Conservation (phyloP, 2,888 invertebrate genomes). For the Harpalus rubripes region DNA sequence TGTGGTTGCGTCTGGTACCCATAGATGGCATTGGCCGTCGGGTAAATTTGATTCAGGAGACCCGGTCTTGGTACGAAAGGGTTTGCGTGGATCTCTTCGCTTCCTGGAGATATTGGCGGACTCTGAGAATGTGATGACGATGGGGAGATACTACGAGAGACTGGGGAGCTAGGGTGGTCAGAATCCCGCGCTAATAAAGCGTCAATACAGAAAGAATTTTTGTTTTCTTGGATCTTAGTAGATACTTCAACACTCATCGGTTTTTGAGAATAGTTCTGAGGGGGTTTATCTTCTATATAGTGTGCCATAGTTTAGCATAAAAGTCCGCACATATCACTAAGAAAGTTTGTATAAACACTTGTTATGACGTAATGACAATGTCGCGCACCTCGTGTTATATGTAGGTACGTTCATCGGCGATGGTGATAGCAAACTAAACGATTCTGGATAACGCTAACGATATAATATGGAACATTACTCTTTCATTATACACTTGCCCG, state of each 20-base stretch:
- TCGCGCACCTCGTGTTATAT: not conserved
- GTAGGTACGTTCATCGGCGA: conserved; percentile 71
- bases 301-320: conserved; percentile 49
- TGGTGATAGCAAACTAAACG: conserved; percentile 77
- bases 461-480: conserved; percentile 78
- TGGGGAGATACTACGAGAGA: conserved; percentile 76
- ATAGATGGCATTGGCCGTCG: conserved; percentile 73
- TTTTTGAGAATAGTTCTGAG: conserved; percentile 68
- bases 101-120: conserved; percentile 92
- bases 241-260: conserved; percentile 74
- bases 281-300: conserved; percentile 61
- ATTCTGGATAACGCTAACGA: conserved; percentile 78
- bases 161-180: conserved; percentile 73
- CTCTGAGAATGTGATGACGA: conserved; percentile 84
- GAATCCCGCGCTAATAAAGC: conserved; percentile 84
- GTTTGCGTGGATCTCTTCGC: conserved; percentile 83
- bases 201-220: conserved; percentile 93
- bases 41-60: conserved; percentile 78
- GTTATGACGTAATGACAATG: too few species aligned
- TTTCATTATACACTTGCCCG: conserved; percentile 75
- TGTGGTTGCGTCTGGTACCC: conserved; percentile 80
- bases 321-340: conserved; percentile 39
- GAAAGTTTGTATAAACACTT: conserved; percentile 21
- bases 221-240: conserved; percentile 76
- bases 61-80: conserved; percentile 82